phyloP scores from a whole-genome alignment of 2,113 vertebrate species.

The Regulus satrapa region DNA sequence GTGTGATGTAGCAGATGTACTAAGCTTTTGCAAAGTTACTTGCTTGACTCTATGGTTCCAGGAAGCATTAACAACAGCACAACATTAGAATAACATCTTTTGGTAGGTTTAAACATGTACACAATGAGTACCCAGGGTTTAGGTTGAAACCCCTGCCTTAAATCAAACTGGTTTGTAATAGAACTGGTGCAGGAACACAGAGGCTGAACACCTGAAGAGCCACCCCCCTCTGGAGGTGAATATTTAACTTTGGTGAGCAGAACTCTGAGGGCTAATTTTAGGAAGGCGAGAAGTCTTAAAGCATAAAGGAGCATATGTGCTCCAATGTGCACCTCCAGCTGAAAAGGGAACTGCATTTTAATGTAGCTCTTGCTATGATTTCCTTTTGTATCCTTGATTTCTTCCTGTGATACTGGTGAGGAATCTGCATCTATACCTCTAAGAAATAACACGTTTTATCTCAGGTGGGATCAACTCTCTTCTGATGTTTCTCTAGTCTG shows the following conservation, averaged over 20 bases:
- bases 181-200: neutral
- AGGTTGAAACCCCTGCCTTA: neutral
- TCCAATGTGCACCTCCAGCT: neutral
- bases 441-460: neutral
- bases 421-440: neutral
- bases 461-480: neutral
- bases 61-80: neutral
- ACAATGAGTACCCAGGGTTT: neutral
- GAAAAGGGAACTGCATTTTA: neutral
- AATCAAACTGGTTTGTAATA: neutral
- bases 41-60: neutral
- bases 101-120: neutral
- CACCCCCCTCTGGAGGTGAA: neutral
- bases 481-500: neutral
- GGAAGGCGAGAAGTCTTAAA: neutral
- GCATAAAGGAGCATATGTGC: neutral
- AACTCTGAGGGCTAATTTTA: neutral
- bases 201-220: neutral
- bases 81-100: neutral
- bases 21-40: neutral
- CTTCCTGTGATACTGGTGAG: neutral
- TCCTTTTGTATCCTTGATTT: conserved; percentile 9
- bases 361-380: neutral
- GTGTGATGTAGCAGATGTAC: neutral
- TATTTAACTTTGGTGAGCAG: neutral